phyloP scores from a whole-genome alignment of 2,113 vertebrate genomes.

The Alouatta palliata region DNA sequence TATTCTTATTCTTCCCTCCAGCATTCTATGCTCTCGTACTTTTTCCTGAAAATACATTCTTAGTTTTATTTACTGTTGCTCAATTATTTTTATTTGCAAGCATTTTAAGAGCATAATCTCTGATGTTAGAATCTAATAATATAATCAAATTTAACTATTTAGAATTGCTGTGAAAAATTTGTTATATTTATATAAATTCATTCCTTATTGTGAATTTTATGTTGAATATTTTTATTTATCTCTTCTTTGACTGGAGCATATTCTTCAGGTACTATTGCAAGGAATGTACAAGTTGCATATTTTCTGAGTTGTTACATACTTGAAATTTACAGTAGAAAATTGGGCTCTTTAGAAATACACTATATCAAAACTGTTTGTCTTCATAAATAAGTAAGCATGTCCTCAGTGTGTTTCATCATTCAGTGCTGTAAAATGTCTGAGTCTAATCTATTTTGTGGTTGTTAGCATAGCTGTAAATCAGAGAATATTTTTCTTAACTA shows the following conservation, averaged over 20 bases:
- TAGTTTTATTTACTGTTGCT: background rate
- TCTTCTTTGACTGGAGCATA: background rate
- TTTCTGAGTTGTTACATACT: background rate
- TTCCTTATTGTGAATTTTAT: background rate
- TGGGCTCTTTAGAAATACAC: background rate
- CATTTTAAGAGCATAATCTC: background rate
- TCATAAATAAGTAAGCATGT: background rate
- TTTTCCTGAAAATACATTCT: background rate
- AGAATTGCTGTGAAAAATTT: background rate
- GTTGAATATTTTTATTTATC: background rate
- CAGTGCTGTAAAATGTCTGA: background rate
- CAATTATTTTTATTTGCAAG: background rate
- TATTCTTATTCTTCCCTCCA: accelerated
- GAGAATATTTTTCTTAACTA: background rate
- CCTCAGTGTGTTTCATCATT: background rate
- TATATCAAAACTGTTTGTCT: background rate
- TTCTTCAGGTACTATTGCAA: background rate
- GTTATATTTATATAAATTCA: background rate
- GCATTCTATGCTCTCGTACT: background rate
- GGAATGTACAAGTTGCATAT: background rate
- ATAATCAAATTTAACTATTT: background rate
- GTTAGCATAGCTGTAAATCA: background rate
- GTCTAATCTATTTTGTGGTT: background rate
- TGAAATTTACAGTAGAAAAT: background rate
- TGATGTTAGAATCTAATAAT: background rate